Evolutionary conservation across 1,140 invertebrate genomes (phyloP), one percentile per base, ranked within the genome.

Genomic region (Zaprionus tsacasi): DNA sequence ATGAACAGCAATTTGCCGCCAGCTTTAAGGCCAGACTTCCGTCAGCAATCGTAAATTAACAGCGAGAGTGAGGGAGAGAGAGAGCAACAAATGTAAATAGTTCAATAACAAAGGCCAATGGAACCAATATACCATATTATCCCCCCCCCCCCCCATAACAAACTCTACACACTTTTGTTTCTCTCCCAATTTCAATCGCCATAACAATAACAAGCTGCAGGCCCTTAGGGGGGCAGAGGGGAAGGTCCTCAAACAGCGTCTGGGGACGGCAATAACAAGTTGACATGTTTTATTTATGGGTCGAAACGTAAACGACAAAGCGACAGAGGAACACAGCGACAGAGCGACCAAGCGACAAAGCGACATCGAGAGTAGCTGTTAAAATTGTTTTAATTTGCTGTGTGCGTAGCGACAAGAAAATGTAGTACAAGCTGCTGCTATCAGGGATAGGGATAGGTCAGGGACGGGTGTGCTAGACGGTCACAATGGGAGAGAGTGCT

Each of bases 241-340:
- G n/a, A n/a, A n/a, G n/a, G n/a, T n/a, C 60, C 81, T 65, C 79
- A 75, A 74, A 76, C 36, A 43, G 70, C 78, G 76, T 83, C 72
- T 78, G 65, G 68, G 78, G 72, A 65, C 64, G 68, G 79, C 82
- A 85, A 89, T 89, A 89, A 89, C 81, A 89, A 89, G 81, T 76
- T 83, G 85, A 85, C 85, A 89, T 89, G 85, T 89, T 89, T 89
- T 89, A 89, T 89, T 89, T 89, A 90, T 89, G 81, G 86, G 70
- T 67, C 71, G 21, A 68, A 89, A 77, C 81, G 85, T 89, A 85
- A 78, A 79, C 27, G 27, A 6, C 27, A 30, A 40, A 66, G 4
- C 68, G 52, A 64, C 68, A 36, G 55, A 63, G 72, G 50, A 48
- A 73, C 82, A 77, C 2, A 74, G 77, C 83, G 27, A 60, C 61